Percentiles rank a stretch among this genome's conserved stretches.
These are phyloP conservation scores for Drosophila stalkeri DNA, from an alignment of 2,888 invertebrate species.

Conservation along the genomic window DNA sequence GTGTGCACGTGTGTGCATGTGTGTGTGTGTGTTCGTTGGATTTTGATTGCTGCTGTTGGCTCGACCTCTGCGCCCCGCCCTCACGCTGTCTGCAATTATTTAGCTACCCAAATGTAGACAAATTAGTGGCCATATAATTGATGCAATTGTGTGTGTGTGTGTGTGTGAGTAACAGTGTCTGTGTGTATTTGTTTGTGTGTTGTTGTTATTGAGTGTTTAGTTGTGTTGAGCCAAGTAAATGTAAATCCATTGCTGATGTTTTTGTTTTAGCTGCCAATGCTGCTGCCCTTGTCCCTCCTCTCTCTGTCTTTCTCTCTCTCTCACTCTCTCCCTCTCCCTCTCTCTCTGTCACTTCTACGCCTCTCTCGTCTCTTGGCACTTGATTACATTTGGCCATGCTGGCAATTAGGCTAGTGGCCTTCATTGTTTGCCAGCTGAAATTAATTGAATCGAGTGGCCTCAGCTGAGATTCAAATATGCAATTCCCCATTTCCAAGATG, in stretches of 20 bases:
- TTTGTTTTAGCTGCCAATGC: conserved; percentile 44
- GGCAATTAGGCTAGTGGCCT: conserved; percentile 67
- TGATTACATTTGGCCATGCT: conserved; percentile 71
- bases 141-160: conserved; percentile 52
- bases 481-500: conserved; percentile 40
- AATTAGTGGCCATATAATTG: conserved; percentile 75
- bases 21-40: conserved; percentile 46
- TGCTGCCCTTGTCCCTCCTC: background rate
- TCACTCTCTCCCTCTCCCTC: background rate
- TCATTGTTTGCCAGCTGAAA: conserved; percentile 72
- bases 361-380: conserved; percentile 24
- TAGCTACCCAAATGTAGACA: conserved; percentile 69
- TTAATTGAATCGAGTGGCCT: conserved; percentile 76
- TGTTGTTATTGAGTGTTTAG: conserved; percentile 51
- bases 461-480: conserved; percentile 68
- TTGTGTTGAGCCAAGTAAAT: conserved; percentile 45
- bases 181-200: conserved; percentile 12
- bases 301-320: background rate
- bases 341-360: background rate
- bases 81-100: conserved; percentile 57
- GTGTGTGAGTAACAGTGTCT: conserved; percentile 9
- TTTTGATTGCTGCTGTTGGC: conserved; percentile 62
- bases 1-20: conserved; percentile 46
- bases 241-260: conserved; percentile 60
- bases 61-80: background rate